These are phyloP conservation scores for Palythoa grandiflora DNA, from an alignment of 92 coral and sea anemone genomes.

Conservation along the genomic window DNA sequence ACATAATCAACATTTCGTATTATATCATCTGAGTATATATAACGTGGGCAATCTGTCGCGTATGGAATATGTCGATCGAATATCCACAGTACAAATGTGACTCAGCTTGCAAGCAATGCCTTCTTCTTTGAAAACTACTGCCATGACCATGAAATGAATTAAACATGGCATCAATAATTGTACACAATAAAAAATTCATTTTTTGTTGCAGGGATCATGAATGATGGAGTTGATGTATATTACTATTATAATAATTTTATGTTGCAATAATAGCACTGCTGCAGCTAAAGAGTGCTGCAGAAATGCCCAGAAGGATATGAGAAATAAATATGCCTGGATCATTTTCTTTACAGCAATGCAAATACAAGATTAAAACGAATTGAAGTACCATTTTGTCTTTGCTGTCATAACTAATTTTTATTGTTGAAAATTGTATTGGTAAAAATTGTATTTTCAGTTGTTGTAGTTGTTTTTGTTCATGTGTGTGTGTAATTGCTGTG, in stretches of 20 bases:
- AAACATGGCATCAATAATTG: neutral
- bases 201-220: conserved; percentile 40
- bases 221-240: neutral
- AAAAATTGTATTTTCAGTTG: neutral
- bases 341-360: conserved; percentile 30
- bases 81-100: neutral
- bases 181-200: neutral
- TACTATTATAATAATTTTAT: no score
- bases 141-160: neutral
- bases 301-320: neutral
- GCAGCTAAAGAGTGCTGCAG: neutral
- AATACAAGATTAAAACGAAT: neutral
- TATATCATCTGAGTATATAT: neutral
- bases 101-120: neutral
- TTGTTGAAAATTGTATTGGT: neutral
- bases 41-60: neutral
- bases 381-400: neutral
- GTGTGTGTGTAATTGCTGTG: neutral
- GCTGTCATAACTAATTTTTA: neutral
- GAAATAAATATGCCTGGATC: conserved; percentile 1
- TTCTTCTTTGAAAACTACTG: neutral
- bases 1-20: neutral
- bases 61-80: neutral
- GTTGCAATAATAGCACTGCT: neutral
- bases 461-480: neutral